Evolutionary conservation across 2,888 invertebrate species (phyloP).

Genomic region (Hemistola chrysoprasaria): DNA sequence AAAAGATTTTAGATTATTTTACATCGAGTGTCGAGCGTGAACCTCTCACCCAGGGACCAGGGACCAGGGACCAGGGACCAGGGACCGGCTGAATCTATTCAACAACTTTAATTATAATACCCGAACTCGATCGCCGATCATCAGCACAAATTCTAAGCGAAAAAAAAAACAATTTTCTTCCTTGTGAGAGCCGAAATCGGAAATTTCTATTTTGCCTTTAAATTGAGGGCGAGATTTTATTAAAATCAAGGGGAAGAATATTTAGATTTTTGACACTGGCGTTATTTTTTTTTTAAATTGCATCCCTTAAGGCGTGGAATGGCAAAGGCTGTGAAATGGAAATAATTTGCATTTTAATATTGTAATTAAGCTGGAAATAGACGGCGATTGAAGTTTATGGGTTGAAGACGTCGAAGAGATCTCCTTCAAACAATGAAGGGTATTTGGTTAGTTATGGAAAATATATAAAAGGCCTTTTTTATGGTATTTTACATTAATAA

Average conservation of each 20-base stretch:
- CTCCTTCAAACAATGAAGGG: no score
- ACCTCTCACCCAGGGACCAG: no score
- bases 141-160: slow-evolving; percentile 11
- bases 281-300: slow-evolving; percentile 28
- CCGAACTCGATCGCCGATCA: slow-evolving; percentile 23
- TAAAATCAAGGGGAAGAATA: slow-evolving; percentile 28
- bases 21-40: not conserved
- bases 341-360: slow-evolving; percentile 29
- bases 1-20: slow-evolving; percentile 1
- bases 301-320: slow-evolving; percentile 15
- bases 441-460: slow-evolving; percentile 8
- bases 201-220: slow-evolving; percentile 31
- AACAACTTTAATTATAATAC: slow-evolving; percentile 28
- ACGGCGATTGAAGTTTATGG: slow-evolving; percentile 22
- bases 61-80: no score
- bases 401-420: no score
- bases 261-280: slow-evolving; percentile 29
- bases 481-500: no score
- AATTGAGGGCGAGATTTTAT: slow-evolving; percentile 33
- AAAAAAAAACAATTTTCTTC: slow-evolving; percentile 28
- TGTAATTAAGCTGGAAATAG: slow-evolving; percentile 23
- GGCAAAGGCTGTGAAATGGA: slow-evolving; percentile 14
- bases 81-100: not conserved
- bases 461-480: no score
- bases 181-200: slow-evolving; percentile 21